Percentiles rank a stretch among this genome's conserved stretches.
These are phyloP conservation scores for Zaprionus kolodkinae DNA, from an alignment of 1,140 invertebrate species.

Conservation along the genomic window DNA sequence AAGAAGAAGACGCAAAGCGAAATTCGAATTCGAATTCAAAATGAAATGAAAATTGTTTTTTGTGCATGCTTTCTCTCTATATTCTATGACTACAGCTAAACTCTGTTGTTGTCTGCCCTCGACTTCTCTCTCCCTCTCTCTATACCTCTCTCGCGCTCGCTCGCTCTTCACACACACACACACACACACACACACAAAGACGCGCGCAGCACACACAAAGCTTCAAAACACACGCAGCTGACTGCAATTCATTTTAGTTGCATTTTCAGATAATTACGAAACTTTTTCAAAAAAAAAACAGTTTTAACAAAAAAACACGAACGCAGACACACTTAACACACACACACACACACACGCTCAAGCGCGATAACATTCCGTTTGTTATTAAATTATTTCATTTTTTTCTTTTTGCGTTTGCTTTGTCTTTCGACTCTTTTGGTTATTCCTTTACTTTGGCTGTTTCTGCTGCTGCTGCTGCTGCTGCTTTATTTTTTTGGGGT, in stretches of 20 bases:
- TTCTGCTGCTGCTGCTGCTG: slow-evolving; percentile 35
- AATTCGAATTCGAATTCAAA: slow-evolving; percentile 11
- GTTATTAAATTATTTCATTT: neutral
- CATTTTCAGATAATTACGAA: slow-evolving; percentile 54
- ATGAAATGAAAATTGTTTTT: slow-evolving; percentile 42
- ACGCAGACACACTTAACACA: slow-evolving; percentile 11
- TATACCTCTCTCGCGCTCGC: neutral
- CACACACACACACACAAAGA: slow-evolving; percentile 20
- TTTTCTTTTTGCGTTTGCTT: slow-evolving; percentile 27
- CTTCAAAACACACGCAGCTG: slow-evolving; percentile 34
- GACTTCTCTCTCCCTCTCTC: neutral
- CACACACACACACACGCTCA: slow-evolving; percentile 7
- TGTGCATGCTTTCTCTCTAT: slow-evolving; percentile 31
- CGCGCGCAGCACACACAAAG: slow-evolving; percentile 23
- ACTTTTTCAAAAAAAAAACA: slow-evolving; percentile 40
- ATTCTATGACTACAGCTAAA: slow-evolving; percentile 13
- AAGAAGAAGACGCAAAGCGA: slow-evolving; percentile 8
- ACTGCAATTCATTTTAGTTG: slow-evolving; percentile 42
- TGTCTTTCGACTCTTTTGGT: slow-evolving; percentile 32
- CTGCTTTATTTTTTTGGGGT: slow-evolving; percentile 17
- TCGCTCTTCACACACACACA: neutral
- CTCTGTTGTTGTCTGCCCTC: slow-evolving; percentile 3
- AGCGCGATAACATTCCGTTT: slow-evolving; percentile 27
- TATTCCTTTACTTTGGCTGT: slow-evolving; percentile 40
- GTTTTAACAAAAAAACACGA: slow-evolving; percentile 37